Percentiles rank a stretch among this genome's conserved stretches.
These are phyloP conservation scores for Ameiurus melas DNA, from an alignment of 2,113 vertebrate genomes.

Conservation along the genomic window DNA sequence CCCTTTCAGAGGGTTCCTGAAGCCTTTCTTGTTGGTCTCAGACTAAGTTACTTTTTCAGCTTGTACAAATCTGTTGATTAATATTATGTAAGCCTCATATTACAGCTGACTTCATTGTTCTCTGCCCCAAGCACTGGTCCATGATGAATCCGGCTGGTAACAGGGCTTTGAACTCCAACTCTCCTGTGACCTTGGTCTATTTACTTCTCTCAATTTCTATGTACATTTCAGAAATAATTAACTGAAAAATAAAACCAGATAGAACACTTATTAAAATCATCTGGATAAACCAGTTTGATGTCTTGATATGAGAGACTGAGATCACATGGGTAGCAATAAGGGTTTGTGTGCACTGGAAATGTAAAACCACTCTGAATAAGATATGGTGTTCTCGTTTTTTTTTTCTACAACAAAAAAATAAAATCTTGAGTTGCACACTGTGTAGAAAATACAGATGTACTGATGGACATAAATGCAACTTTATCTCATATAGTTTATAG, in stretches of 20 bases:
- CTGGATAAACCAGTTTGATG: not conserved
- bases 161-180: not conserved
- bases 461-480: not conserved
- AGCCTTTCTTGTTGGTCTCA: constrained; percentile 31
- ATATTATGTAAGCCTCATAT: constrained; percentile 28
- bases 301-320: not conserved
- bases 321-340: not conserved
- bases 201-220: not conserved
- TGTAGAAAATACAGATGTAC: not conserved
- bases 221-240: not conserved
- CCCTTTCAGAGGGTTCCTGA: not conserved
- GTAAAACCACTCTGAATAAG: constrained; percentile 3
- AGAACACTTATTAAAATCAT: not conserved
- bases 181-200: too few relatives aligned
- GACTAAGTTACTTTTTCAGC: constrained; percentile 49
- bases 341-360: not conserved
- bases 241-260: not conserved
- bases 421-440: not conserved
- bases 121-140: constrained; percentile 36
- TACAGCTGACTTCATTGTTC: constrained; percentile 36
- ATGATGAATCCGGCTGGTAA: constrained; percentile 23
- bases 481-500: too few relatives aligned
- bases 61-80: constrained; percentile 44
- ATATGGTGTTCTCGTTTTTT: not conserved
- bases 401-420: not conserved